Percentiles rank a stretch among this genome's conserved stretches.
Evolutionary conservation across 2,888 invertebrate genomes (phyloP).

Genomic region (Schizotus pectinicornis): DNA sequence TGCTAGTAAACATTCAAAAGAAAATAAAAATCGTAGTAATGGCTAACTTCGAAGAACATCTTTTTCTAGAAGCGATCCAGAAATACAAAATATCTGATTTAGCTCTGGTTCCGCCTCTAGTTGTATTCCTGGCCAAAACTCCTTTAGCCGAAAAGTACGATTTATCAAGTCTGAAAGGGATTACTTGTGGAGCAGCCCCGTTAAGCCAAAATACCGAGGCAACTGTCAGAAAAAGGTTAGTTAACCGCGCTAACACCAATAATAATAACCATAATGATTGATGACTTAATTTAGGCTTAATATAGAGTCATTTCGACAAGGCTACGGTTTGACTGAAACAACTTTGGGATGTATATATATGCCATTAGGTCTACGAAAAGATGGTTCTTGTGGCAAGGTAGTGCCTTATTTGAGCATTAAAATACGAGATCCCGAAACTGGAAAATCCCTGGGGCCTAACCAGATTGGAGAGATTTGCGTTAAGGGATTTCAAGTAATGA

Average conservation of each 20-base stretch:
- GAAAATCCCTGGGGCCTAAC: conserved; percentile 64
- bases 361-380: conserved; percentile 53
- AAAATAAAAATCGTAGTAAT: conserved; percentile 23
- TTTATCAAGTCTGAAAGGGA: conserved; percentile 68
- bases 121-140: conserved; percentile 80
- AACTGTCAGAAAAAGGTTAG: conserved; percentile 59
- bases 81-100: conserved; percentile 69
- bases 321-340: conserved; percentile 79
- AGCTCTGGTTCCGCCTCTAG: conserved; percentile 78
- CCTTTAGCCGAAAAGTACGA: conserved; percentile 78
- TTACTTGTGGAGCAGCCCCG: conserved; percentile 81
- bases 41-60: conserved; percentile 47
- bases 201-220: conserved; percentile 71
- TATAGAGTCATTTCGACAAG: conserved; percentile 68
- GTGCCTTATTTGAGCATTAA: conserved; percentile 64
- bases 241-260: too few relatives aligned
- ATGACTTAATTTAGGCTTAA: conserved; percentile 44
- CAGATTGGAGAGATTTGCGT: conserved; percentile 81
- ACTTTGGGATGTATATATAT: conserved; percentile 63
- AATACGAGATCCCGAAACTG: conserved; percentile 67
- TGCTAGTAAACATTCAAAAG: conserved; percentile 33
- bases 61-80: conserved; percentile 72
- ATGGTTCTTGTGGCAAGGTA: conserved; percentile 70
- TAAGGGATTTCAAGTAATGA: conserved; percentile 67
- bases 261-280: too few relatives aligned